Evolutionary conservation across 2,888 invertebrate genomes (phyloP).

Genomic region (Conistra vaccinii): DNA sequence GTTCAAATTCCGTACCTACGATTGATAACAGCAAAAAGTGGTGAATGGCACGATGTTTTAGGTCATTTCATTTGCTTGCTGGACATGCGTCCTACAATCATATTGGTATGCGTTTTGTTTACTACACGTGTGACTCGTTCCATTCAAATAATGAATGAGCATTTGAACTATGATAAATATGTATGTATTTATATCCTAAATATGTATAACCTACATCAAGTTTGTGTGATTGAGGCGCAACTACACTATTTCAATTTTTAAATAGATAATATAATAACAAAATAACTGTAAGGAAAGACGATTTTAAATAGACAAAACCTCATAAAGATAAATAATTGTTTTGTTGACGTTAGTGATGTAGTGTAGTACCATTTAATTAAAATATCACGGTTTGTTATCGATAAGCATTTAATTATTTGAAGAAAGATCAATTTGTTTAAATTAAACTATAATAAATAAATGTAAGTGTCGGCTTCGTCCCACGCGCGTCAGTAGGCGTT

Average conservation of each 20-base stretch:
- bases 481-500: slow-evolving; percentile 43
- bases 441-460: slow-evolving; percentile 46
- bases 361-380: slow-evolving; percentile 22
- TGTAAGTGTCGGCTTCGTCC: slow-evolving; percentile 39
- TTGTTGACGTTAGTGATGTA: not conserved
- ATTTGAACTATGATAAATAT: slow-evolving; percentile 33
- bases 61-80: slow-evolving; percentile 83
- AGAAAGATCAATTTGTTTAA: slow-evolving; percentile 43
- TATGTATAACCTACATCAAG: slow-evolving; percentile 22
- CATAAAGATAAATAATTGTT: slow-evolving; percentile 1
- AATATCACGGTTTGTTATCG: slow-evolving; percentile 20
- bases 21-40: slow-evolving; percentile 88
- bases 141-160: slow-evolving; percentile 57
- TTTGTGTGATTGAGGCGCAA: slow-evolving; percentile 5
- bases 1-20: slow-evolving; percentile 88
- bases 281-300: not conserved
- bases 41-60: slow-evolving; percentile 87
- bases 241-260: not conserved
- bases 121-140: slow-evolving; percentile 69
- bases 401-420: slow-evolving; percentile 35
- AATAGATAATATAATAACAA: not conserved
- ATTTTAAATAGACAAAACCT: not conserved
- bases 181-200: slow-evolving; percentile 19
- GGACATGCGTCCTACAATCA: slow-evolving; percentile 74
- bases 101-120: slow-evolving; percentile 80